These are phyloP conservation scores for Drymonia ruficornis DNA, from an alignment of 2,888 invertebrate genomes.

Conservation along the genomic window DNA sequence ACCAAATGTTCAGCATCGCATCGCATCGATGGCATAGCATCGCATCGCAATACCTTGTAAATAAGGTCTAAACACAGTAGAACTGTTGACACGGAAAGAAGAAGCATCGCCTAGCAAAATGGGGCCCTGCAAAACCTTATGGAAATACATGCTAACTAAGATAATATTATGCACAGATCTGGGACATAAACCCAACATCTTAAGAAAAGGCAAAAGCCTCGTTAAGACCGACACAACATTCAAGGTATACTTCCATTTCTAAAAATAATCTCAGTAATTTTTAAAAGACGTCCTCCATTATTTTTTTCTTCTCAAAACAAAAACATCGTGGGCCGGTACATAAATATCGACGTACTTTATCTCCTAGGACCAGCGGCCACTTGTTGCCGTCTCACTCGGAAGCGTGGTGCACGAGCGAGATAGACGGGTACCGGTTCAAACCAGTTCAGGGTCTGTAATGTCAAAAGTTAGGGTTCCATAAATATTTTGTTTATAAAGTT, in stretches of 20 bases:
- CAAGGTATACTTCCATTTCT: too few relatives aligned
- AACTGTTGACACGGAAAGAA: too few relatives aligned
- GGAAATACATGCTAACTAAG: too few relatives aligned
- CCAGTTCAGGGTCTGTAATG: slow-evolving; percentile 24
- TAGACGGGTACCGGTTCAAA: slow-evolving; percentile 22
- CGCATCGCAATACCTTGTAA: too few relatives aligned
- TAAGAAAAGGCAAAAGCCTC: background rate
- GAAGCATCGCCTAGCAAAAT: too few relatives aligned
- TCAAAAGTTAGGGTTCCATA: slow-evolving; percentile 22
- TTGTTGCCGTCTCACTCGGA: slow-evolving; percentile 24
- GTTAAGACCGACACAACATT: too few relatives aligned
- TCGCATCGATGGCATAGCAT: too few relatives aligned
- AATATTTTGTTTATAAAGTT: background rate
- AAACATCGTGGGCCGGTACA: background rate
- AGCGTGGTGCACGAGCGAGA: slow-evolving; percentile 22
- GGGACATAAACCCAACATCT: too few relatives aligned
- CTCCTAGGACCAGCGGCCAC: slow-evolving; percentile 37
- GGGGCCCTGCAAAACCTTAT: too few relatives aligned
- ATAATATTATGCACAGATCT: too few relatives aligned
- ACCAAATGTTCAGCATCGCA: too few relatives aligned
- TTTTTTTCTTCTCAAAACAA: background rate
- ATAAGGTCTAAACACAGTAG: too few relatives aligned
- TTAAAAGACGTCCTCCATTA: background rate
- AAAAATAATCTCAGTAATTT: background rate
- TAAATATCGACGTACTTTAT: slow-evolving; percentile 24